A percentile compares a stretch with the other conserved stretches of the same genome.
These are phyloP conservation scores for Thripadectes ignobilis DNA, from an alignment of 2,797 vertebrate species.

Conservation along the genomic window DNA sequence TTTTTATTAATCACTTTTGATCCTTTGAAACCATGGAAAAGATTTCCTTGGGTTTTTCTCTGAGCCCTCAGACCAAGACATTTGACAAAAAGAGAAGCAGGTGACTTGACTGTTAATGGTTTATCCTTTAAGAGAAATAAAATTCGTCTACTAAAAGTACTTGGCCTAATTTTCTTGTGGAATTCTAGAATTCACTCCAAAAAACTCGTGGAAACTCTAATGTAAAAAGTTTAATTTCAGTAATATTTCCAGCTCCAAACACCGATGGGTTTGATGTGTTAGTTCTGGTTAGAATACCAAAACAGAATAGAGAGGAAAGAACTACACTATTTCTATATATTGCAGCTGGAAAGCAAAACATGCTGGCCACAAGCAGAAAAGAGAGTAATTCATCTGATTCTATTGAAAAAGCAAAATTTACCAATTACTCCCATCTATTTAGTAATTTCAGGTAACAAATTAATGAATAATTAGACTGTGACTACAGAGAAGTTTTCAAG, in stretches of 20 bases:
- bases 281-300: neutral
- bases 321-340: neutral
- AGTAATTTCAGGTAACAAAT: neutral
- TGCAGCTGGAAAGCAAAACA: neutral
- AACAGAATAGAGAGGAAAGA: neutral
- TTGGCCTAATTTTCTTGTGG: neutral
- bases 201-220: neutral
- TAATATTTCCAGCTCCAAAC: neutral
- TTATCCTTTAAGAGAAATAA: neutral
- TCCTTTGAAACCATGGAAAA: neutral
- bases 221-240: neutral
- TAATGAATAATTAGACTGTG: neutral
- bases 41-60: neutral
- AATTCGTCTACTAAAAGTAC: neutral
- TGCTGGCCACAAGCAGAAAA: neutral
- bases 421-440: neutral
- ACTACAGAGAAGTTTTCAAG: neutral
- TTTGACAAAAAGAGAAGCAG: neutral
- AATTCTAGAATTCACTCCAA: neutral
- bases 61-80: neutral
- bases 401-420: neutral
- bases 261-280: rapidly evolving
- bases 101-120: neutral
- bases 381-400: neutral
- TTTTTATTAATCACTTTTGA: neutral